These are phyloP conservation scores for Narcine bancroftii DNA, from an alignment of 2,113 vertebrate genomes.

Conservation along the genomic window DNA sequence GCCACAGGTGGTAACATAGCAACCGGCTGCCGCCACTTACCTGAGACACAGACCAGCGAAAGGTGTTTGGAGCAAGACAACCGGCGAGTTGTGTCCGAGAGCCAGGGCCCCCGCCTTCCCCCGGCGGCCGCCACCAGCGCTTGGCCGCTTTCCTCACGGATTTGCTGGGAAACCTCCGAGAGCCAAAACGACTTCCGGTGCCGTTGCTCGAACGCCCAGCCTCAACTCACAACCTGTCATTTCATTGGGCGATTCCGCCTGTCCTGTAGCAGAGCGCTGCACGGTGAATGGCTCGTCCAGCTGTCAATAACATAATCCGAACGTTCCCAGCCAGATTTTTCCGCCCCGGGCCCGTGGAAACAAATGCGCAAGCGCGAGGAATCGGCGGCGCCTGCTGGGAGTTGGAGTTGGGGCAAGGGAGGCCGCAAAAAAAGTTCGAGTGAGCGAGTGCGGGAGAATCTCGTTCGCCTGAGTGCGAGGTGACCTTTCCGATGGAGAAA, in stretches of 20 bases:
- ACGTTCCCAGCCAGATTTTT: fast-evolving
- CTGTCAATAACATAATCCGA: not conserved
- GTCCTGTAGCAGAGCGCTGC: not conserved
- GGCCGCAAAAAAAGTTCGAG: not conserved
- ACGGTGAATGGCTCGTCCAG: not conserved
- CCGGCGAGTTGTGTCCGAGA: too few species aligned
- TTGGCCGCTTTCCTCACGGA: not conserved
- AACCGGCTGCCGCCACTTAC: not conserved
- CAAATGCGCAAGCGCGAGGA: not conserved
- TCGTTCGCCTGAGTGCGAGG: not conserved
- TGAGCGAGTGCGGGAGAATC: not conserved
- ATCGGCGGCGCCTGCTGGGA: not conserved
- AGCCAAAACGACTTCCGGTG: not conserved
- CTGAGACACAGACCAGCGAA: not conserved
- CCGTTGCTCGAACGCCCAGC: not conserved
- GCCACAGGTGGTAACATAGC: not conserved
- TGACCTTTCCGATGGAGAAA: not conserved
- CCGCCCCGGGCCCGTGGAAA: fast-evolving
- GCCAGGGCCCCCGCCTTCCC: not conserved
- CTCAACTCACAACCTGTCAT: too few species aligned
- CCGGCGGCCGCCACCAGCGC: not conserved
- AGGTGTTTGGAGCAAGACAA: not conserved
- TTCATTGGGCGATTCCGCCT: not conserved
- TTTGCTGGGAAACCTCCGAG: not conserved
- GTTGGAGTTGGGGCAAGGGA: not conserved